Conservation (phyloP, 2,113 vertebrate genomes). For the Cygnus buccinator region DNA sequence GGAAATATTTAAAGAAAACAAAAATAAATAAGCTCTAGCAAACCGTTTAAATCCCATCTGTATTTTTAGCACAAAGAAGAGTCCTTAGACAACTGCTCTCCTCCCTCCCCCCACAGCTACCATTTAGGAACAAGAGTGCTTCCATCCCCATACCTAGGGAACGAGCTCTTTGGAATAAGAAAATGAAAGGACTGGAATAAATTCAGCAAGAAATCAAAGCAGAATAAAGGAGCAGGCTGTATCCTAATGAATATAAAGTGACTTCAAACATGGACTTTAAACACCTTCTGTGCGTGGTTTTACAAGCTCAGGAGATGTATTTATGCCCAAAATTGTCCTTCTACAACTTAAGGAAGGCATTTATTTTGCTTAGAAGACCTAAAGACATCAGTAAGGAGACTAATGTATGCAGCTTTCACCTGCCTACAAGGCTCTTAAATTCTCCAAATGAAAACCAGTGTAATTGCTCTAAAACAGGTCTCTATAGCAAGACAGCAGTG, state of each 20-base stretch:
- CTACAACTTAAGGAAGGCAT: not conserved
- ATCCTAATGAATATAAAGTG: conserved; percentile 16
- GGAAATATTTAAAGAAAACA: not conserved
- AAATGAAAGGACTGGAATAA: conserved; percentile 54
- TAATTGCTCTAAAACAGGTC: not conserved
- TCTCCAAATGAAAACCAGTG: not conserved
- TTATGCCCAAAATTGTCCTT: not conserved
- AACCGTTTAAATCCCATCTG: not conserved
- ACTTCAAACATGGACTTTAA: not conserved
- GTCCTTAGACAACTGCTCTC: not conserved
- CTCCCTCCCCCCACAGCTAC: not conserved
- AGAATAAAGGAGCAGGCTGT: not conserved
- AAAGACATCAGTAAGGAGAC: not conserved
- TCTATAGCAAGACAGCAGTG: not conserved
- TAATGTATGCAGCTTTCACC: not conserved
- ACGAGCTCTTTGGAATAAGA: conserved; percentile 45
- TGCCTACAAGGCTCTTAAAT: not conserved
- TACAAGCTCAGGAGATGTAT: not conserved
- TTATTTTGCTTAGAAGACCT: not conserved
- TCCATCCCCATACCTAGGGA: conserved; percentile 30
- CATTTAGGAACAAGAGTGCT: conserved; percentile 6
- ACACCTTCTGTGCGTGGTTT: not conserved
- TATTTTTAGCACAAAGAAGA: not conserved
- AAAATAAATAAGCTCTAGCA: not conserved
- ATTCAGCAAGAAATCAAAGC: conserved; percentile 29